Base-by-base conservation (phyloP, 2,113 vertebrate genomes). In the Tragelaphus buxtoni region DNA sequence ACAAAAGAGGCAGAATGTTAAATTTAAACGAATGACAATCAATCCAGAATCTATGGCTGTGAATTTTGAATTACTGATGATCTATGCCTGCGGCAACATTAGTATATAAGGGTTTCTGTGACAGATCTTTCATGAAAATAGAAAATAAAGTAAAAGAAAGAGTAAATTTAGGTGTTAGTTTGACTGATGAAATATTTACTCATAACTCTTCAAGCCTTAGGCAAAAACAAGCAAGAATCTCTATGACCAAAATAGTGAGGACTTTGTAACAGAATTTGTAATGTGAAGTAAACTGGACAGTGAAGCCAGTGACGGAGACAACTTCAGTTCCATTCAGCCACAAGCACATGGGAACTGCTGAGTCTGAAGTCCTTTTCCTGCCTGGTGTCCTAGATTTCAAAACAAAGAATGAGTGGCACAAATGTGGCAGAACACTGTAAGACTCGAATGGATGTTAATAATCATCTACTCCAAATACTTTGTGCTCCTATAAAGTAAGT, bases 171-270 rank as follows among this genome's bases (percentile, higher is more conserved):
- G 35, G 10, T 91, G 14, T 53, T 63, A 88, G n/a, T 80, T 92
- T 42, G 17, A 87, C 39, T 92, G 69, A 96, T 93, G 9, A 94
- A 97, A 97, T 94, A 97, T 94, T 95, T 97, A 94, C 72, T 91
- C 20, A 5, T 63, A 90, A 80, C 60, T 97, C 56, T 95, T 14
- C 2, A 92, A 94, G 77, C 77, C 53, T 56, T 28, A 61, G 65
- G 90, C 76, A 58, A 93, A 97, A 94, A 77, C 55, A 88, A 90
- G 53, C 28, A 69, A 61, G 55, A 90, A 88, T 92, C 30, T 55
- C 69, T 56, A 94, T 69, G 49, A 60, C 32, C 49, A 93, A 72
- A 69, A 72, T 28, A 61, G 45, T 83, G 39, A 53, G 28, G 22
- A 65, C 53, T 93, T 69, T 74, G 51, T 95, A 58, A 96, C 5